Conservation (phyloP, 2,888 invertebrate genomes). For the Alentia gelatinosa region DNA sequence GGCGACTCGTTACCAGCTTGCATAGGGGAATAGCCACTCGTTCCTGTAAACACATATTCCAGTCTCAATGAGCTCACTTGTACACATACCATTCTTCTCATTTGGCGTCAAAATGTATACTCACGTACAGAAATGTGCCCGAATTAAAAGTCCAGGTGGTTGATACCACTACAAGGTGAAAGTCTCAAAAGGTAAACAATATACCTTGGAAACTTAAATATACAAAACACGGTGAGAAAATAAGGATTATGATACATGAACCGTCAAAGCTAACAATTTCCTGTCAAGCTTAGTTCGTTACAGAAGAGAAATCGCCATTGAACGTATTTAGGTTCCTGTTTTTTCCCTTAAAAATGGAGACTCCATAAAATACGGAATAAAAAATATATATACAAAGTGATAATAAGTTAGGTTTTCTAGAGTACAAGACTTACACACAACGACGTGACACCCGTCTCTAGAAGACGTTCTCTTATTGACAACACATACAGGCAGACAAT, state of each 20-base stretch:
- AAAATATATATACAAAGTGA: slow-evolving; percentile 40
- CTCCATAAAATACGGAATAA: neutral
- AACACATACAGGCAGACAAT: neutral
- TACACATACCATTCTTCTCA: neutral
- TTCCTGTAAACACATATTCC: neutral
- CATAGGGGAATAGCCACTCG: slow-evolving; percentile 1
- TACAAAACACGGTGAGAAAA: neutral
- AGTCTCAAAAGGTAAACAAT: neutral
- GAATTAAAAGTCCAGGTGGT: neutral
- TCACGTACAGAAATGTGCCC: neutral
- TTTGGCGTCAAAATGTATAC: neutral
- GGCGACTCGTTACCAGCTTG: neutral
- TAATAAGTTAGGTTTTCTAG: slow-evolving; percentile 39
- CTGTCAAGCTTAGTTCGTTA: neutral
- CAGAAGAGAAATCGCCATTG: neutral
- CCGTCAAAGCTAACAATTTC: neutral
- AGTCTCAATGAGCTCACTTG: neutral
- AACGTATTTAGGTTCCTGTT: neutral
- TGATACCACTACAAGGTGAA: no score
- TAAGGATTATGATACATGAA: neutral
- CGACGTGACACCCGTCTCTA: neutral
- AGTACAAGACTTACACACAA: slow-evolving; percentile 20
- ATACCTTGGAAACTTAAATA: neutral
- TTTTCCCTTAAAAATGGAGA: neutral
- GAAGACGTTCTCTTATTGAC: neutral